Conservation (phyloP, 2,113 vertebrate species). For the Saimiri boliviensis region DNA sequence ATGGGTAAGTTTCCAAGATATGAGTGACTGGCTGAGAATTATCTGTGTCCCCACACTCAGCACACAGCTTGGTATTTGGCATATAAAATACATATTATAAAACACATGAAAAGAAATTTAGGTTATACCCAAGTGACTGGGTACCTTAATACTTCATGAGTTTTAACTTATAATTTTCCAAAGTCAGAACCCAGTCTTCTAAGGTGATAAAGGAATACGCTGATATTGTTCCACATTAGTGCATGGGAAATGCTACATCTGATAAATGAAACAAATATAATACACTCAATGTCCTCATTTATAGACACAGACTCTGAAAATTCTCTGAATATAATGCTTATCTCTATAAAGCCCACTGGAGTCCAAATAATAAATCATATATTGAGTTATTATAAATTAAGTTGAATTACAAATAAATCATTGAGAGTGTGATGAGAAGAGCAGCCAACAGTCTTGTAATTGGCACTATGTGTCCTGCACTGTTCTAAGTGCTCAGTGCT, state of each 20-base stretch:
- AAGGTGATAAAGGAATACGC: background rate
- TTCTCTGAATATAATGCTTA: background rate
- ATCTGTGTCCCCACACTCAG: background rate
- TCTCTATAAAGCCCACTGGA: background rate
- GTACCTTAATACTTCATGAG: background rate
- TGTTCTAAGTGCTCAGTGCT: background rate
- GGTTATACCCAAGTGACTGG: background rate
- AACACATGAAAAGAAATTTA: background rate
- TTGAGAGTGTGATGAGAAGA: background rate
- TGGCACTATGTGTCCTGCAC: no score
- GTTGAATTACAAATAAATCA: background rate
- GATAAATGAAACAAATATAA: background rate
- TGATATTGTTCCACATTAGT: background rate
- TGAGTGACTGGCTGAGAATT: background rate
- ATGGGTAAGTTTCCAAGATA: background rate
- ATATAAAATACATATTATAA: background rate
- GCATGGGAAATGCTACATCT: background rate
- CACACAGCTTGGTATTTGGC: background rate
- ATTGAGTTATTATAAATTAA: no score
- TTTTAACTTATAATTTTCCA: background rate
- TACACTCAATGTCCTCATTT: background rate
- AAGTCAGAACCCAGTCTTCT: background rate
- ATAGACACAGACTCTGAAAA: background rate
- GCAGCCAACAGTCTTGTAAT: background rate
- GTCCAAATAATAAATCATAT: background rate